Evolutionary conservation across 2,797 vertebrate genomes (phyloP).

Genomic region (Sitta carolinensis): DNA sequence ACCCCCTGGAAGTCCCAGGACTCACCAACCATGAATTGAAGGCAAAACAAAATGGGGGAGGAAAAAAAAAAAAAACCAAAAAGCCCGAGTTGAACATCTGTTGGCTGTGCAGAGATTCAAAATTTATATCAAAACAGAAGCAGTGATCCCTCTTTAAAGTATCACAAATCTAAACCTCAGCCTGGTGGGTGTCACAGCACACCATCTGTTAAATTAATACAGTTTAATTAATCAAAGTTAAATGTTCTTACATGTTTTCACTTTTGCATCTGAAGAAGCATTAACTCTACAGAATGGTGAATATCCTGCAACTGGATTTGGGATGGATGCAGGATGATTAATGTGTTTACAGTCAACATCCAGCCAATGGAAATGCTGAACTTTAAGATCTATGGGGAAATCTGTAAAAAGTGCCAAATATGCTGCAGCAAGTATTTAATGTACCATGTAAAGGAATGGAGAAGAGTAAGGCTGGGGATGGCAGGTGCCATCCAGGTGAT

Average conservation of each 20-base stretch:
- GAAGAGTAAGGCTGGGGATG: background rate
- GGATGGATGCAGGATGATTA: constrained; percentile 41
- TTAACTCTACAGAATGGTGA: constrained; percentile 5
- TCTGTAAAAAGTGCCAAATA: background rate
- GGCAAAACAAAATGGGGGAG: background rate
- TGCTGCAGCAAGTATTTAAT: background rate
- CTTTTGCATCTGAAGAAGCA: background rate
- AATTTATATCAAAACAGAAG: constrained; percentile 46
- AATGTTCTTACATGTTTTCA: constrained; percentile 9
- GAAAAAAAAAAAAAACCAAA: background rate
- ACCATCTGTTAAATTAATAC: constrained; percentile 67
- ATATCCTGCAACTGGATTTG: background rate
- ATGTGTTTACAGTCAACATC: constrained; percentile 55
- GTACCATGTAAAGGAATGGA: background rate
- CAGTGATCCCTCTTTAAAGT: constrained; percentile 45
- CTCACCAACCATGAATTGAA: background rate
- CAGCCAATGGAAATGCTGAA: constrained; percentile 27
- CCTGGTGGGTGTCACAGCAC: constrained; percentile 55
- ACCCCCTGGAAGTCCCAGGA: background rate
- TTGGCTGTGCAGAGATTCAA: background rate
- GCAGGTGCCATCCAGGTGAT: background rate
- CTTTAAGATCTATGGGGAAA: background rate
- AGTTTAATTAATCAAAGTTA: constrained; percentile 66
- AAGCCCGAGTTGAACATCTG: background rate
- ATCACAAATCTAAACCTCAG: constrained; percentile 49